Evolutionary conservation across 2,113 vertebrate species (phyloP).

Genomic region (Macroglossus sobrinus): DNA sequence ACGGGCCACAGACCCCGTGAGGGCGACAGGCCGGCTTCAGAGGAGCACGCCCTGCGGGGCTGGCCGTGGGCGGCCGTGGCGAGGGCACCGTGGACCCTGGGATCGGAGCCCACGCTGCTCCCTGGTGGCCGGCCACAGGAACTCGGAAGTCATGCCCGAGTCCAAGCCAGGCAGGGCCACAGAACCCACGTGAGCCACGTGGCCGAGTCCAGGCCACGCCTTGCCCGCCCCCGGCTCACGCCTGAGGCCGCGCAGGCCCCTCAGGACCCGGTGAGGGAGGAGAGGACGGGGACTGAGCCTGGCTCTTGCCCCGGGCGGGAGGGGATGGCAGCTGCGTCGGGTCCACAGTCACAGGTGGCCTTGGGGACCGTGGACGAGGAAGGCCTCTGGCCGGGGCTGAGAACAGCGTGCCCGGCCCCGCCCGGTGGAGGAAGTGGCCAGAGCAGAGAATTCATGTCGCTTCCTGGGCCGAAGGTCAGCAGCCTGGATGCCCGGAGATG

Average conservation of each 20-base stretch:
- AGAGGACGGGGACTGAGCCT: not conserved
- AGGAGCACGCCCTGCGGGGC: rapidly evolving
- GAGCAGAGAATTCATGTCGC: not conserved
- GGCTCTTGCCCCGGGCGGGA: too few species aligned
- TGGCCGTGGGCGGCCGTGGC: too few species aligned
- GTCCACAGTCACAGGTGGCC: rapidly evolving
- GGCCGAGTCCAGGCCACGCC: rapidly evolving
- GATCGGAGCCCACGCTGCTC: rapidly evolving
- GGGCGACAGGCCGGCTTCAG: rapidly evolving
- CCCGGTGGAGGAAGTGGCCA: rapidly evolving
- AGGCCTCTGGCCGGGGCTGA: too few species aligned
- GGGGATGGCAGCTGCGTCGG: rapidly evolving
- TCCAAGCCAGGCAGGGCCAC: not conserved
- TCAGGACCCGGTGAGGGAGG: not conserved
- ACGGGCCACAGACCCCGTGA: rapidly evolving
- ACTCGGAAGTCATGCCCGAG: rapidly evolving
- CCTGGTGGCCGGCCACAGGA: too few species aligned
- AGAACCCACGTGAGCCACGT: rapidly evolving
- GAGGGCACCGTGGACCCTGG: rapidly evolving
- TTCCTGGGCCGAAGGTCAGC: not conserved
- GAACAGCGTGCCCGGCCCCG: too few species aligned
- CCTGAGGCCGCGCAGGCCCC: rapidly evolving
- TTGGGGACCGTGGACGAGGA: too few species aligned
- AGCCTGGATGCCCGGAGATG: not conserved
- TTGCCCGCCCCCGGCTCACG: rapidly evolving